Evolutionary conservation across 2,113 vertebrate genomes (phyloP).

Genomic region (Centropristis striata): DNA sequence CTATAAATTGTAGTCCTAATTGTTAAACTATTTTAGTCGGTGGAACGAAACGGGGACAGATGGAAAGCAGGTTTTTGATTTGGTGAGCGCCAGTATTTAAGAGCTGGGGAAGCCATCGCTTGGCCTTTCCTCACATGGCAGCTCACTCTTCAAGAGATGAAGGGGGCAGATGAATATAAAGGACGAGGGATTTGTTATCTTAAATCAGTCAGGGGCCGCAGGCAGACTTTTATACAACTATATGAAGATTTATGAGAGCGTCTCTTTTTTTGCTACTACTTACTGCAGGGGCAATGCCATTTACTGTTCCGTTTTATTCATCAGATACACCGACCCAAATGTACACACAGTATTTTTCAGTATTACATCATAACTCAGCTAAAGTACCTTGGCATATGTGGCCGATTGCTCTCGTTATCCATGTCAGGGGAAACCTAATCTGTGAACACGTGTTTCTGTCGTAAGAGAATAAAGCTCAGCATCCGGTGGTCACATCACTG

Average conservation of each 20-base stretch:
- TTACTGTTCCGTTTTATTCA: constrained; percentile 43
- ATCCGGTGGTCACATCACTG: constrained; percentile 26
- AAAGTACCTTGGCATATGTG: constrained; percentile 57
- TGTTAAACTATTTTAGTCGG: constrained; percentile 56
- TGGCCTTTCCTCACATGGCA: constrained; percentile 62
- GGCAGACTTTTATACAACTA: constrained; percentile 61
- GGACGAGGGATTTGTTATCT: constrained; percentile 76
- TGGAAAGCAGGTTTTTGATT: constrained; percentile 56
- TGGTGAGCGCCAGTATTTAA: constrained; percentile 46
- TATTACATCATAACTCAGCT: constrained; percentile 63
- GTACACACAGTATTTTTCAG: constrained; percentile 48
- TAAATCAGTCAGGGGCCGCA: constrained; percentile 66
- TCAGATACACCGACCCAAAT: constrained; percentile 30
- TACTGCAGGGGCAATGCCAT: constrained; percentile 24
- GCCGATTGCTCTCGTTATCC: constrained; percentile 60
- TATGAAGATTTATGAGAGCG: constrained; percentile 67
- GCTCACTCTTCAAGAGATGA: constrained; percentile 55
- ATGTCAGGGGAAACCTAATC: constrained; percentile 74
- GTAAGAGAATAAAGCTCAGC: constrained; percentile 45
- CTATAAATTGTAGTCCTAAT: constrained; percentile 64
- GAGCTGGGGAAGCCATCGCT: constrained; percentile 69
- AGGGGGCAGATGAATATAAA: constrained; percentile 55
- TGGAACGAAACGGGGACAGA: not conserved
- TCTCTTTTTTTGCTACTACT: constrained; percentile 36
- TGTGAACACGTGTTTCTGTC: constrained; percentile 77